These are phyloP conservation scores for Paramormyrops hopkinsi DNA, from an alignment of 2,797 vertebrate genomes.

Conservation along the genomic window DNA sequence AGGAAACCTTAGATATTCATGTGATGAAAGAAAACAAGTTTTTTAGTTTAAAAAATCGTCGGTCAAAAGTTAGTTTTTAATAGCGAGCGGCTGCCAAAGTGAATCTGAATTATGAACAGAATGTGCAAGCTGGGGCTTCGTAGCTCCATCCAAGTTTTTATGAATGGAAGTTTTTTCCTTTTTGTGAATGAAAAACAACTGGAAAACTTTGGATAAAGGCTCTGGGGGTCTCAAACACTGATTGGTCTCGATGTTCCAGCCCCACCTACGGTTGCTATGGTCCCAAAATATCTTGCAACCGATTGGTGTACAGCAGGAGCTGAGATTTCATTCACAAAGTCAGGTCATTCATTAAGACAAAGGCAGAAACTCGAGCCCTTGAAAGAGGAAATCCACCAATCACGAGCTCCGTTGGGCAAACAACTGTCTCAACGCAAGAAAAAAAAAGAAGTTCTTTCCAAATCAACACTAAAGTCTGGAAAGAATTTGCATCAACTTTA, in stretches of 20 bases:
- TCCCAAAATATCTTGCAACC: constrained; percentile 21
- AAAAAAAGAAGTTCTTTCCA: constrained; percentile 48
- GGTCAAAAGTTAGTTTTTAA: neutral
- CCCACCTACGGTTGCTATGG: constrained; percentile 57
- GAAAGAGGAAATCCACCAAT: constrained; percentile 72
- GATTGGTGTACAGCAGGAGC: constrained; percentile 53
- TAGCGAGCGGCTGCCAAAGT: neutral
- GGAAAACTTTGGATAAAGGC: constrained; percentile 59
- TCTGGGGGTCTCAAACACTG: constrained; percentile 27
- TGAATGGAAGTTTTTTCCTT: constrained; percentile 66
- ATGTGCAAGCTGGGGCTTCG: constrained; percentile 42
- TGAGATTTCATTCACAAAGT: constrained; percentile 74
- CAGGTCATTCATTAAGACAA: constrained; percentile 65
- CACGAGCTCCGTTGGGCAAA: constrained; percentile 45
- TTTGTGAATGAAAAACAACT: constrained; percentile 85
- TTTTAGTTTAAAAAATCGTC: neutral
- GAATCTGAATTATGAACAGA: constrained; percentile 21
- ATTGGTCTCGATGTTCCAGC: constrained; percentile 50
- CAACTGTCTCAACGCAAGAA: constrained; percentile 49
- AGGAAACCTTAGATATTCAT: neutral
- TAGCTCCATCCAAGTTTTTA: constrained; percentile 59
- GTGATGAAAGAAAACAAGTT: neutral
- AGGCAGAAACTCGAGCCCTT: constrained; percentile 67
- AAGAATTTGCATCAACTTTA: constrained; percentile 14
- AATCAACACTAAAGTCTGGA: constrained; percentile 46